Conservation (phyloP, 2,888 invertebrate genomes). For the Scotopteryx bipunctaria region DNA sequence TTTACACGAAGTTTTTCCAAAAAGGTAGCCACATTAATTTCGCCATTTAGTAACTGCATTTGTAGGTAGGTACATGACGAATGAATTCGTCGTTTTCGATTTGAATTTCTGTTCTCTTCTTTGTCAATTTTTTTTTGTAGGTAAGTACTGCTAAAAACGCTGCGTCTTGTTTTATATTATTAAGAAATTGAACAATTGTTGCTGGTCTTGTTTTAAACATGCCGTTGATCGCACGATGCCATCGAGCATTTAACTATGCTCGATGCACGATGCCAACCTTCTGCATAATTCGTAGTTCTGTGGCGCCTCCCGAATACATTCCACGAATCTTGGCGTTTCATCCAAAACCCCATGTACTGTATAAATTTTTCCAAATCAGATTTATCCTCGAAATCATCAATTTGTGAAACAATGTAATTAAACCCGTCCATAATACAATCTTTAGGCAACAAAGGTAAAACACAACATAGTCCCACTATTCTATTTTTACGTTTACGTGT, state of each 20-base stretch:
- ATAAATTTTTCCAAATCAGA: constrained; percentile 14
- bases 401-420: constrained; percentile 8
- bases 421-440: no score
- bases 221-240: constrained; percentile 20
- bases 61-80: constrained; percentile 6
- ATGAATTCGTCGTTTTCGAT: background rate
- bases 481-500: constrained; percentile 19
- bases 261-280: no score
- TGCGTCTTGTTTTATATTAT: background rate
- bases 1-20: no score
- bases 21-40: no score
- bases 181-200: constrained; percentile 17
- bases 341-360: constrained; percentile 16
- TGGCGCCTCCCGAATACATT: constrained; percentile 23
- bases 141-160: background rate
- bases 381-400: constrained; percentile 15
- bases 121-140: background rate
- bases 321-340: constrained; percentile 20
- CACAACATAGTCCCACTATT: constrained; percentile 14
- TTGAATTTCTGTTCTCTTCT: background rate
- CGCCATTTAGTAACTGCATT: constrained; percentile 9
- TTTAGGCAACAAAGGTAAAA: constrained; percentile 18
- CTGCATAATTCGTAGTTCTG: constrained; percentile 22
- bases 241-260: no score
- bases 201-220: constrained; percentile 21